Evolutionary conservation across 2,888 invertebrate genomes (phyloP).

Genomic region (Villa cingulata): DNA sequence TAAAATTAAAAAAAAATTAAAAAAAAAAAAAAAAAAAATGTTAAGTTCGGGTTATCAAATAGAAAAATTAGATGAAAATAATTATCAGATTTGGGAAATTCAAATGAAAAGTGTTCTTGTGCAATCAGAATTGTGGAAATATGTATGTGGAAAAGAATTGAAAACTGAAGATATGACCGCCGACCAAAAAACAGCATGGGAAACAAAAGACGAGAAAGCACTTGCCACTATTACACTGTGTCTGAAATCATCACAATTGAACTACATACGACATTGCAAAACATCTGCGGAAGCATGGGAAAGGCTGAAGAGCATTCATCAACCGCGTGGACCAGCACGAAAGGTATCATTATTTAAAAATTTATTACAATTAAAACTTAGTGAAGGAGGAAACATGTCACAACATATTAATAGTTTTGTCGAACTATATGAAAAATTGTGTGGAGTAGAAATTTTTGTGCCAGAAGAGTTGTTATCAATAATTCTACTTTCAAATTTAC

Average conservation of each 20-base stretch:
- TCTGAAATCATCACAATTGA: constrained; percentile 4
- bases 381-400: background rate
- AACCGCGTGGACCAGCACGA: constrained; percentile 2
- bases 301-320: constrained; percentile 3
- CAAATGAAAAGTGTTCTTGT: too few relatives aligned
- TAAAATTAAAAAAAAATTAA: too few relatives aligned
- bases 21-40: too few relatives aligned
- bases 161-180: too few relatives aligned
- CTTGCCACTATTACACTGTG: constrained; percentile 1
- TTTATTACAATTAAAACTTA: constrained; percentile 4
- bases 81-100: too few relatives aligned
- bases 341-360: constrained; percentile 6
- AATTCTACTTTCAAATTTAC: constrained; percentile 2
- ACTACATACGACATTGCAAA: constrained; percentile 3
- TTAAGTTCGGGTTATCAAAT: too few relatives aligned
- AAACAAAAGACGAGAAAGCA: constrained; percentile 1
- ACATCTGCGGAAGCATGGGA: constrained; percentile 5
- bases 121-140: too few relatives aligned
- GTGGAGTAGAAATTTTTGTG: background rate
- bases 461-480: constrained; percentile 1
- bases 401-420: background rate
- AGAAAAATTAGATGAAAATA: too few relatives aligned
- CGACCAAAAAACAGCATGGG: too few relatives aligned
- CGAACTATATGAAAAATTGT: background rate
- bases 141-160: too few relatives aligned